phyloP scores from a whole-genome alignment of 2,113 vertebrate genomes.

The Pterocles orientalis region DNA sequence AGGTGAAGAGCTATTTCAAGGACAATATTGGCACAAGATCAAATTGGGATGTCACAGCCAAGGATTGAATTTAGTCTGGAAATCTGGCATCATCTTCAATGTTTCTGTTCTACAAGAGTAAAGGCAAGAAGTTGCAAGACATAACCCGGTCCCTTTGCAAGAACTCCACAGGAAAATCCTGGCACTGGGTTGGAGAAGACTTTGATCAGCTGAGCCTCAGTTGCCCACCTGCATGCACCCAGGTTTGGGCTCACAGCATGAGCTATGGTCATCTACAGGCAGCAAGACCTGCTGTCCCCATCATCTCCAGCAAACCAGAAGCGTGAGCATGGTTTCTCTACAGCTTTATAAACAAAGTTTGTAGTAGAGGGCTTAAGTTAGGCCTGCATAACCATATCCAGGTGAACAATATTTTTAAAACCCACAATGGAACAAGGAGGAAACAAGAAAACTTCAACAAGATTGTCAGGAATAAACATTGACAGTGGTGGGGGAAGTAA shows the following conservation, averaged over 20 bases:
- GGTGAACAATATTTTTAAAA: not conserved
- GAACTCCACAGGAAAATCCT: not conserved
- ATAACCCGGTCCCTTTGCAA: not conserved
- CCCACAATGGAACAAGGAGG: not conserved
- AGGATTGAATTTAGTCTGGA: not conserved
- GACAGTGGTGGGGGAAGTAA: rapidly evolving
- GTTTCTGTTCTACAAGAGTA: not conserved
- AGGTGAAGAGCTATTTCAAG: not conserved
- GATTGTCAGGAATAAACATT: not conserved
- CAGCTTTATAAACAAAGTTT: rapidly evolving
- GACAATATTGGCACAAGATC: not conserved
- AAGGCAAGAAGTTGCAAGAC: not conserved
- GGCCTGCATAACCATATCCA: rapidly evolving
- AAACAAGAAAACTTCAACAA: not conserved
- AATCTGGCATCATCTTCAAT: not conserved
- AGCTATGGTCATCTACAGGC: not conserved
- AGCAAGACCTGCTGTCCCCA: not conserved
- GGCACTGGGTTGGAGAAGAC: not conserved
- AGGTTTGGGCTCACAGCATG: not conserved
- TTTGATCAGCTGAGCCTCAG: not conserved
- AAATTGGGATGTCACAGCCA: not conserved
- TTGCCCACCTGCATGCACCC: rapidly evolving
- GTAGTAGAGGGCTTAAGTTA: not conserved
- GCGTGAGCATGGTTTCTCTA: not conserved
- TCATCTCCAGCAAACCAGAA: not conserved